A percentile compares a stretch with the other conserved stretches of the same genome.
Evolutionary conservation across 2,797 vertebrate species (phyloP).

Genomic region (Chelon labrosus): DNA sequence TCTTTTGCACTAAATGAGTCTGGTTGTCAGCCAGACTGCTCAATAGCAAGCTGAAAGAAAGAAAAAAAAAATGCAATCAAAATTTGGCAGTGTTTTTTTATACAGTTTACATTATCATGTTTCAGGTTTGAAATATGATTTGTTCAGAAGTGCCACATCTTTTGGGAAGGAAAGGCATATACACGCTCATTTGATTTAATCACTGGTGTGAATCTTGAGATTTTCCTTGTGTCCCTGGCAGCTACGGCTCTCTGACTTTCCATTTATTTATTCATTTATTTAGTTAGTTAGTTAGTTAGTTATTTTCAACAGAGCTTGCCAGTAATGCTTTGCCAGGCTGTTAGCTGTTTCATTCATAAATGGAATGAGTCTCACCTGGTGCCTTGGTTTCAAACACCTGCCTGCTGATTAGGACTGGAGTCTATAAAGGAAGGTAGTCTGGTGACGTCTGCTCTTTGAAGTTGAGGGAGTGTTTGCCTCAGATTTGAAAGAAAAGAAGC

Average conservation of each 20-base stretch:
- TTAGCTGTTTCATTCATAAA: constrained; percentile 9
- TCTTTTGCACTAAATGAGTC: constrained; percentile 20
- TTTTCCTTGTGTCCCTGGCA: constrained; percentile 1
- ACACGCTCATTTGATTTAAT: constrained; percentile 7
- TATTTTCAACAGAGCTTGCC: constrained; percentile 8
- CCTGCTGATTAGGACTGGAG: constrained; percentile 11
- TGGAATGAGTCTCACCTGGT: constrained; percentile 28
- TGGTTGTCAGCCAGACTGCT: background rate
- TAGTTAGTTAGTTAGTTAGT: too few relatives aligned
- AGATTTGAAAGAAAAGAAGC: background rate
- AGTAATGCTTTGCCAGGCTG: background rate
- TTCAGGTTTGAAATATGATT: constrained; percentile 19
- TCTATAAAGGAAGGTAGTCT: constrained; percentile 22
- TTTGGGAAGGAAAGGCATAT: constrained; percentile 35
- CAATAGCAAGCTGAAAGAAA: background rate
- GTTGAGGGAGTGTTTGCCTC: background rate
- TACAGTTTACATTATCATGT: constrained; percentile 19
- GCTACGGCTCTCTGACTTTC: background rate
- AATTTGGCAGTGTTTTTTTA: background rate
- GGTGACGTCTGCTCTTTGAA: background rate
- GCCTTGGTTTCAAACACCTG: constrained; percentile 27
- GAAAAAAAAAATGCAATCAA: background rate
- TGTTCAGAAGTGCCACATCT: constrained; percentile 8
- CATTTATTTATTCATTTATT: too few relatives aligned
- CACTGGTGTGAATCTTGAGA: constrained; percentile 11